phyloP scores from a whole-genome alignment of 1,140 invertebrate genomes.

The Cydia amplana region DNA sequence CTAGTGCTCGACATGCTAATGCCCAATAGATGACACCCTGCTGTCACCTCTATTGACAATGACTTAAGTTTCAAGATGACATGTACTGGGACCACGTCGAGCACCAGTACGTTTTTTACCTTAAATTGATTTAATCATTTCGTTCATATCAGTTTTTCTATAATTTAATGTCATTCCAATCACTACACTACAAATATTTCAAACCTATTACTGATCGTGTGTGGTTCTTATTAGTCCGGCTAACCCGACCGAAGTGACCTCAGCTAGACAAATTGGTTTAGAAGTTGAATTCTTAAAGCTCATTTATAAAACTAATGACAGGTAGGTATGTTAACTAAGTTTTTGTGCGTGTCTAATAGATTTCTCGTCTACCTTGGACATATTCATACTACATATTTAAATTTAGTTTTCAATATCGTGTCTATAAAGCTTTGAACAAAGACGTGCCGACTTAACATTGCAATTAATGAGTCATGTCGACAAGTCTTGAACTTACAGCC shows the following conservation, averaged over 20 bases:
- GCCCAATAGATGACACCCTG: no score
- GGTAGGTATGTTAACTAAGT: background rate
- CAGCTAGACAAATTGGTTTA: conserved; percentile 17
- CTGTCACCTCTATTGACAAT: no score
- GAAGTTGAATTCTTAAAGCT: conserved; percentile 16
- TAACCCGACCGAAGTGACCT: background rate
- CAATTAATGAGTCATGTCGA: conserved; percentile 1
- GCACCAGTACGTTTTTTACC: no score
- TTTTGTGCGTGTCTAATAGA: conserved; percentile 9
- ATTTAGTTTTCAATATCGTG: background rate
- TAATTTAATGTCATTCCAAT: no score
- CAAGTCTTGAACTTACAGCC: background rate
- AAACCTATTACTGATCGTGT: no score
- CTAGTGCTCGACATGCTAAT: no score
- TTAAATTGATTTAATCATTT: no score
- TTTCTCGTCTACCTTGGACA: background rate
- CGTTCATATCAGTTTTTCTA: no score
- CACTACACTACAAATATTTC: no score
- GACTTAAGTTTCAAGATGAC: no score
- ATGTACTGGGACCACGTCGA: no score
- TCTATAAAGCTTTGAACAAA: conserved; percentile 3
- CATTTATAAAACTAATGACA: background rate
- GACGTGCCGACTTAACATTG: background rate
- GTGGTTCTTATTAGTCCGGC: no score
- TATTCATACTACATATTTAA: conserved; percentile 5